Base-by-base conservation (phyloP, 1,140 invertebrate genomes). In the Penaeus chinensis region DNA sequence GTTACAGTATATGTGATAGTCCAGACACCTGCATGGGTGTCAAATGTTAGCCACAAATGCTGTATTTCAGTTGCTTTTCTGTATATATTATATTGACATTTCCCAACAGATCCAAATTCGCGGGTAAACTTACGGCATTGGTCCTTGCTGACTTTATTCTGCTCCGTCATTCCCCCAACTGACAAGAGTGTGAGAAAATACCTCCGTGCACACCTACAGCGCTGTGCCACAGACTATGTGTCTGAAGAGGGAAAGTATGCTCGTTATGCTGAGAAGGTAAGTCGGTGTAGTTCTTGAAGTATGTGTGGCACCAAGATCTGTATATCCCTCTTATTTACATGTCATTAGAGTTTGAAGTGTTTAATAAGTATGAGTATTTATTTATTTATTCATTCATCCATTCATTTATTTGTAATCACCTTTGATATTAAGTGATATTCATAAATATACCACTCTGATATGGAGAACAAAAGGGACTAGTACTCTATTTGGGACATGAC, bases 231-330 rank as follows among this genome's bases (percentile, higher is more conserved):
- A 78, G 97, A 98, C 92, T 95, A 95, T 89, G 95, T 98, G 24
- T 96, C 96, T 3, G 97, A 99, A 91, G 98, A 99, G 92, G 98
- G 97, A 10, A 97, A 98, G 93, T 99, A 97, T 92, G 97, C 98
- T 11, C 93, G 97, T 90, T 98, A 98, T 91, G 97, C 97, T 54
- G 96, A 98, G 92, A 98, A 97, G 94, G 96, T 96, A 92, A 91
- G 91, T 60, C 10, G 0, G 88, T 76, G 69, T 81, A 27, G 5
- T 24, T 84, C 20, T 61, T 88, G 37, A 66, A 27, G 22, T 76
- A 19, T 82, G 27, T n/a, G 54, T 54, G 10, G 54, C 16, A 54
- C 54, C 54, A 13, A 54, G 54, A 16, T 13, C 54, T 8, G 10
- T 54, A 54, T 54, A 54, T 54, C 54, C 54, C 54, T 54, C 16